Conservation (phyloP, 2,888 invertebrate genomes). For the Rhopalosiphum nymphaeae region DNA sequence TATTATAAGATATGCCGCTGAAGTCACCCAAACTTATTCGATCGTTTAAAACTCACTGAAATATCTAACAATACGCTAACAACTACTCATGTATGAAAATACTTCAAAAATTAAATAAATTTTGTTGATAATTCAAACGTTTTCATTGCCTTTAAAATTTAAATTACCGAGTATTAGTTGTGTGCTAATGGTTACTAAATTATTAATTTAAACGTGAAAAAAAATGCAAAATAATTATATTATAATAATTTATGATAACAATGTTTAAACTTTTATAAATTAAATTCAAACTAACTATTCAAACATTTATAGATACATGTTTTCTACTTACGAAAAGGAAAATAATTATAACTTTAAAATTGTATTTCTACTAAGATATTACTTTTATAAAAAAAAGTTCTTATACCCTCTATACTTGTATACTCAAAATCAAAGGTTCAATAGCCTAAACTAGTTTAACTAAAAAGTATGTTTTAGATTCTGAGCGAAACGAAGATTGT, state of each 20-base stretch:
- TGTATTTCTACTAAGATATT: neutral
- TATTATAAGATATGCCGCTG: neutral
- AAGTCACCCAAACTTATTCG: neutral
- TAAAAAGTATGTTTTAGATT: neutral
- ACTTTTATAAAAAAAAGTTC: neutral
- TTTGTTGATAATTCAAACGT: neutral
- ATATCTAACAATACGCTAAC: neutral
- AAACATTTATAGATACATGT: neutral
- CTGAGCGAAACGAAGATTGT: neutral
- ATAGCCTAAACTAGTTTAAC: neutral
- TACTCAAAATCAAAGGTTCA: neutral
- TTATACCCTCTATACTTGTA: neutral
- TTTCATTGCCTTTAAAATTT: neutral
- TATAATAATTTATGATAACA: neutral
- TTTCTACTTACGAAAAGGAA: neutral
- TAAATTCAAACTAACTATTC: neutral
- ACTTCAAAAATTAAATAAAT: neutral
- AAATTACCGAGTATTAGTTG: neutral
- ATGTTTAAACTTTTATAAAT: neutral
- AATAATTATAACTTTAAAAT: constrained; percentile 1
- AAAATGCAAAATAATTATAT: neutral
- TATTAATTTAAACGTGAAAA: neutral
- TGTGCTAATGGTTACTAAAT: neutral
- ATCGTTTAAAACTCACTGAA: neutral
- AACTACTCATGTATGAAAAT: neutral